Evolutionary conservation across 92 coral and sea anemone genomes (phyloP).

Genomic region (Zoanthus sansibaricus): DNA sequence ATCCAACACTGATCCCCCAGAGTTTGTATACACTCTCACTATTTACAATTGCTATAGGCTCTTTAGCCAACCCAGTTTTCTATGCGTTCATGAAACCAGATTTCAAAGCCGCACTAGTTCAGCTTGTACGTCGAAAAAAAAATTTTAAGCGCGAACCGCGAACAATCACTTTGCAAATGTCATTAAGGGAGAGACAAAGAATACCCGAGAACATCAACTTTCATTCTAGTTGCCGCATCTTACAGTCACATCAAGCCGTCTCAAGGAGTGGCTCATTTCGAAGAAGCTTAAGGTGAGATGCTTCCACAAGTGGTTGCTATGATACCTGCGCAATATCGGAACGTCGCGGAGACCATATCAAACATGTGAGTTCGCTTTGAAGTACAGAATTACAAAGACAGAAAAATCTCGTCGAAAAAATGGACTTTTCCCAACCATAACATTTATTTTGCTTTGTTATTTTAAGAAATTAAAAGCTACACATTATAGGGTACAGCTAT

Average conservation of each 20-base stretch:
- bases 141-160: not conserved
- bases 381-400: too few relatives aligned
- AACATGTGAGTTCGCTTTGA: too few relatives aligned
- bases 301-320: not conserved
- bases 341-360: too few relatives aligned
- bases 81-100: conserved; percentile 51
- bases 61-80: conserved; percentile 33
- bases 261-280: conserved; percentile 1
- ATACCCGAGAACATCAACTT: conserved; percentile 14
- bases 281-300: conserved; percentile 12
- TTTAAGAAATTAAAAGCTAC: too few relatives aligned
- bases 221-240: conserved; percentile 8
- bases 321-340: not conserved
- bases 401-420: too few relatives aligned
- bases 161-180: conserved; percentile 10
- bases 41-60: conserved; percentile 28
- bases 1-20: conserved; percentile 11
- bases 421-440: too few relatives aligned
- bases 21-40: conserved; percentile 40
- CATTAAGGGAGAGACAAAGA: not conserved
- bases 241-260: not conserved
- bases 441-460: too few relatives aligned
- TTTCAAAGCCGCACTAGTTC: conserved; percentile 6
- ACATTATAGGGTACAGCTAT: too few relatives aligned
- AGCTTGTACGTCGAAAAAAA: not conserved